These are phyloP conservation scores for Limosa lapponica DNA, from an alignment of 2,797 vertebrate species.

Conservation along the genomic window DNA sequence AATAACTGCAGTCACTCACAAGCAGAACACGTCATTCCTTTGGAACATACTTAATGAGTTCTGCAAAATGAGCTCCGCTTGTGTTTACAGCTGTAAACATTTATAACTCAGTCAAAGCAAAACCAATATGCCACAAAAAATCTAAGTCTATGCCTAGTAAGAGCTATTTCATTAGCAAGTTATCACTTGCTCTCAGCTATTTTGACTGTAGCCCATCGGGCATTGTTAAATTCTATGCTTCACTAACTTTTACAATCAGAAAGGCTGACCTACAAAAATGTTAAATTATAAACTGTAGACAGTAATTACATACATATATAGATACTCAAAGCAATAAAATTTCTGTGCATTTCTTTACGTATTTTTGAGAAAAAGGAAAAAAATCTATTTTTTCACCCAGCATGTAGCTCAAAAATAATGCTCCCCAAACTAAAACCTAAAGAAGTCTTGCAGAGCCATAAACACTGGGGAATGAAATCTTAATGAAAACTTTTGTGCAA, in stretches of 20 bases:
- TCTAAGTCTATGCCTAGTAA: neutral
- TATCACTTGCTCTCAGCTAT: neutral
- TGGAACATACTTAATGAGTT: neutral
- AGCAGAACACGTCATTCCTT: neutral
- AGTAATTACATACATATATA: neutral
- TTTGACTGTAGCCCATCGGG: neutral
- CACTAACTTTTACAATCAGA: neutral
- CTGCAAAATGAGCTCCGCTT: neutral
- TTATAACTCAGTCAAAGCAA: slow-evolving; percentile 18
- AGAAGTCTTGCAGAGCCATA: neutral
- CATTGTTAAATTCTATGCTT: neutral
- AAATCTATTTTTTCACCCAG: neutral
- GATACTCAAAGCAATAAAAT: neutral
- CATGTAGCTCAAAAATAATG: neutral
- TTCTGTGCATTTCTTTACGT: neutral
- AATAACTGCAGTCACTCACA: neutral
- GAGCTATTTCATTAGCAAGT: neutral
- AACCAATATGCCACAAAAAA: slow-evolving; percentile 22
- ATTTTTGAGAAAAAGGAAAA: neutral
- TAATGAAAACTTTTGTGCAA: neutral
- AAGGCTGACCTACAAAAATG: neutral
- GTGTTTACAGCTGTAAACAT: neutral
- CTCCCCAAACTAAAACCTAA: neutral
- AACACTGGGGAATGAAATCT: neutral
- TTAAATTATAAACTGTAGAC: neutral